Percentiles rank a stretch among this genome's conserved stretches.
These are phyloP conservation scores for Corythoichthys intestinalis DNA, from an alignment of 2,113 vertebrate genomes.

Conservation along the genomic window DNA sequence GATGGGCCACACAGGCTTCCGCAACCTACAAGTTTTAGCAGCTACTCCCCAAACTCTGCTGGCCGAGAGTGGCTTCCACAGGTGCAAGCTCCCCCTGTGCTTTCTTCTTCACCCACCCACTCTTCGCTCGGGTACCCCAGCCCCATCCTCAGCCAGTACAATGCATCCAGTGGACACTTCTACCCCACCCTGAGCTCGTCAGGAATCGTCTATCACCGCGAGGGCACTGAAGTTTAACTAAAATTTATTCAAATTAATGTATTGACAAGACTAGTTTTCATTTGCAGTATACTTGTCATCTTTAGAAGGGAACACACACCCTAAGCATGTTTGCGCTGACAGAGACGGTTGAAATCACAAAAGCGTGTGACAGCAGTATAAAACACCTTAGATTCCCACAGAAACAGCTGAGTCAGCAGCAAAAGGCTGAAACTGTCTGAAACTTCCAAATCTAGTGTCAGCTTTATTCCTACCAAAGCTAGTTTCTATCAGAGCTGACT, in stretches of 20 bases:
- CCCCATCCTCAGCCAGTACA: constrained; percentile 85
- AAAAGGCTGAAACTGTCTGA: constrained; percentile 38
- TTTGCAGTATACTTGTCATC: constrained; percentile 19
- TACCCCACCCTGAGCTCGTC: constrained; percentile 79
- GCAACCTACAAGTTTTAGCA: constrained; percentile 78
- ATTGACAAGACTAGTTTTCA: constrained; percentile 26
- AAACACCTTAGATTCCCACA: constrained; percentile 67
- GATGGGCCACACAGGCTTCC: constrained; percentile 79
- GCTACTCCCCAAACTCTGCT: constrained; percentile 80
- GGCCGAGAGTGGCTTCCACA: constrained; percentile 76
- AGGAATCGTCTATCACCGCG: constrained; percentile 80
- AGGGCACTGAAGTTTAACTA: constrained; percentile 87
- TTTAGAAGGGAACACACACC: constrained; percentile 13
- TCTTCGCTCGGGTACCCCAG: constrained; percentile 78
- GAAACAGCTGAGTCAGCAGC: constrained; percentile 70
- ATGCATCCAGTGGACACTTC: constrained; percentile 81
- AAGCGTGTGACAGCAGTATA: constrained; percentile 56
- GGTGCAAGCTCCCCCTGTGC: constrained; percentile 71
- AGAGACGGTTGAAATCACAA: constrained; percentile 48
- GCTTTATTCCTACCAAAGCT: constrained; percentile 52
- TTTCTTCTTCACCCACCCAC: constrained; percentile 76
- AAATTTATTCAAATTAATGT: constrained; percentile 8
- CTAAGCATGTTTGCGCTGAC: constrained; percentile 53
- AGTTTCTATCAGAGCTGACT: constrained; percentile 59
- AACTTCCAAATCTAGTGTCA: constrained; percentile 63